Base-by-base conservation (phyloP, 2,888 invertebrate species). In the Orchestes rusci region DNA sequence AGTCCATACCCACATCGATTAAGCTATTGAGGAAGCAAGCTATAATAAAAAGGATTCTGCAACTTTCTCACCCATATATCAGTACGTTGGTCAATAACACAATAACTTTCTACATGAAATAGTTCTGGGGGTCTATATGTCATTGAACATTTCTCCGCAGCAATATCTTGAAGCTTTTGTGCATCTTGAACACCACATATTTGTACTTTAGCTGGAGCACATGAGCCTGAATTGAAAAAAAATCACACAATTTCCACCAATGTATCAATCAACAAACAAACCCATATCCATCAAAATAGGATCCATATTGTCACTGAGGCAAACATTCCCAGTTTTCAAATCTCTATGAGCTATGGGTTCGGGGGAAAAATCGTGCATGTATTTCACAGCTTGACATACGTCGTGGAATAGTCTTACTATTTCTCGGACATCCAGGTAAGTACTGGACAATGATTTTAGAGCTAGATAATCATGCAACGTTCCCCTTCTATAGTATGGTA, bases 41-140 rank as follows among this genome's bases (percentile, higher is more conserved):
- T n/a, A n/a, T n/a, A n/a, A n/a, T n/a, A n/a, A n/a, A n/a, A n/a
- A n/a, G n/a, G n/a, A 10, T 29, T 29, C 18, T 10, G 5, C 13
- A 32, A 4, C 18, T 19, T 17, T 28, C 63, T 61, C 69, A 84
- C 84, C 91, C 91, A 92, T 60, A 91, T 82, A 68, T 92, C 91
- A 23, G 86, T 85, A 53, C 86, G 70, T 66, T 90, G 86, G 63
- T 89, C 88, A 42, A 92, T 77, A 56, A 80, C 78, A 58, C 83
- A 79, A 59, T 85, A 82, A 46, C 82, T 80, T 66, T 89, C 84
- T 7, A 91, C 87, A 56, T 82, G 82, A 61, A 92, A 93, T 37
- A 93, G 69, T 66, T 92, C 92, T 1, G 92, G 92, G 1, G 91
- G 87, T 56, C 88, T 71, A 62, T 89, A 93, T 2, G 89, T 81